A percentile compares a stretch with the other conserved stretches of the same genome.
These are phyloP conservation scores for Eupristina koningsbergeri DNA, from an alignment of 1,140 invertebrate genomes.

Conservation along the genomic window DNA sequence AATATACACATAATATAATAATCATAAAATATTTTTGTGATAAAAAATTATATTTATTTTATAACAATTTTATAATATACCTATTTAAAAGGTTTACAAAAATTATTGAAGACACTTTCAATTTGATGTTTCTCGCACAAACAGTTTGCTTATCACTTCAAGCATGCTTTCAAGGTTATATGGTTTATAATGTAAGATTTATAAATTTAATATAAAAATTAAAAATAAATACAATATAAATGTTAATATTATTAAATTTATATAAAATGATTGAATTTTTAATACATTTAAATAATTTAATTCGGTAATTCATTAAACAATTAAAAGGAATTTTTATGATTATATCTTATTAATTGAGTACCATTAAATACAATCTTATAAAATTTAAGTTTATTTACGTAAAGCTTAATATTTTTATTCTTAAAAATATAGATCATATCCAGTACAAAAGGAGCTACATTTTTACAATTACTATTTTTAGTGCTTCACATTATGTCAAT, in stretches of 20 bases:
- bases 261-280: neutral
- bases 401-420: no score
- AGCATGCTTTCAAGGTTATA: slow-evolving; percentile 55
- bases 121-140: slow-evolving; percentile 51
- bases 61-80: neutral
- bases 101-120: slow-evolving; percentile 64
- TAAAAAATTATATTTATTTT: neutral
- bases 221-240: neutral
- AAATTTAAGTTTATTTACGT: no score
- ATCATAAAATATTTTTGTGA: no score
- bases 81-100: slow-evolving; percentile 56
- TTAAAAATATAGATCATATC: no score
- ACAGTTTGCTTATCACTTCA: slow-evolving; percentile 39
- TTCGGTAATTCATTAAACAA: no score
- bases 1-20: no score
- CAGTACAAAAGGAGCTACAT: neutral
- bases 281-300: no score
- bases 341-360: no score
- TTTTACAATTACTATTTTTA: neutral
- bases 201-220: neutral
- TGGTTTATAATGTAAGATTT: slow-evolving; percentile 37
- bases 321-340: no score
- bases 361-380: no score
- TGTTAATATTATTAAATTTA: neutral
- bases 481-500: neutral